These are phyloP conservation scores for Calliphora vomitoria DNA, from an alignment of 2,888 invertebrate species.

Conservation along the genomic window DNA sequence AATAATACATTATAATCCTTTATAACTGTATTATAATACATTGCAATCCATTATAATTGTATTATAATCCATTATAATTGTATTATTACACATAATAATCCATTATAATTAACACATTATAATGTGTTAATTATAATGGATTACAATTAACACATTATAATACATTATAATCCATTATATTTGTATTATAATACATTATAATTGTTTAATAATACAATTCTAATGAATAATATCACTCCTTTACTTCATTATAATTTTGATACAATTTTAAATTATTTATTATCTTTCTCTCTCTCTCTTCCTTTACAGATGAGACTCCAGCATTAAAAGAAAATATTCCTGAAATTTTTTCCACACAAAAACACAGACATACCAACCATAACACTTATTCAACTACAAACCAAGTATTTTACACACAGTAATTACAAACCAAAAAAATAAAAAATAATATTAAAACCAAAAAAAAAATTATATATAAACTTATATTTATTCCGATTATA, in stretches of 20 bases:
- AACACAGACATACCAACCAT: conserved; percentile 37
- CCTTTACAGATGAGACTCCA: conserved; percentile 77
- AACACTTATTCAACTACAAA: conserved; percentile 64
- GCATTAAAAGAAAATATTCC: conserved; percentile 75
- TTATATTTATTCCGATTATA: conserved; percentile 76
- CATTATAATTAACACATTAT: too few relatives aligned
- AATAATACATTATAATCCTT: too few relatives aligned
- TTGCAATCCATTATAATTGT: too few relatives aligned
- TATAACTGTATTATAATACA: too few relatives aligned
- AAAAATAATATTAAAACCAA: conserved; percentile 72
- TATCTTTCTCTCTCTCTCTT: conserved; percentile 15
- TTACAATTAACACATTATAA: too few relatives aligned
- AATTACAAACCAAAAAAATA: conserved; percentile 70
- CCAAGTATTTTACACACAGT: conserved; percentile 69
- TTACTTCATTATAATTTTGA: too few relatives aligned
- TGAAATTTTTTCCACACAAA: conserved; percentile 59
- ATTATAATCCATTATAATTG: too few relatives aligned
- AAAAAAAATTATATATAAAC: conserved; percentile 74
- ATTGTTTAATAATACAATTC: too few relatives aligned
- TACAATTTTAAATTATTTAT: neutral
- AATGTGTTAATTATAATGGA: too few relatives aligned
- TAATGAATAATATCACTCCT: neutral
- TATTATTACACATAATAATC: too few relatives aligned
- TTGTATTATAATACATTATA: too few relatives aligned
- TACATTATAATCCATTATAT: too few relatives aligned